Evolutionary conservation across 2,113 vertebrate genomes (phyloP), one percentile per base, ranked within the genome.

Genomic region (Turdus rufiventris): DNA sequence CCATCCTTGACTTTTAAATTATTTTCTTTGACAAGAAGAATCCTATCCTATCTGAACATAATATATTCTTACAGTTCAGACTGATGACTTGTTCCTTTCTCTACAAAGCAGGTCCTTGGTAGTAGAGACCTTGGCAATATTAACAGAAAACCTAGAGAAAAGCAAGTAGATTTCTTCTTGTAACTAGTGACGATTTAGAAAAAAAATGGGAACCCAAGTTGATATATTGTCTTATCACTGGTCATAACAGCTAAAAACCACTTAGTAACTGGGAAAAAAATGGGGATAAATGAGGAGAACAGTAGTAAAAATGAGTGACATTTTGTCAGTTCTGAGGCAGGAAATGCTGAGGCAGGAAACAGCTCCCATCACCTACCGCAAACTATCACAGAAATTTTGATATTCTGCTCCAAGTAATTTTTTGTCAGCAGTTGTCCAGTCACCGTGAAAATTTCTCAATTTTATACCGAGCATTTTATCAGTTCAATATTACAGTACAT

Each of bases 381-480:
- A 47, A 28, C 42, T 88, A 57, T 76, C 29, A 21, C 17, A 65
- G 33, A 70, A 18, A 9, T 90, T 23, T 84, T 43, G 40, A 47
- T 91, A 92, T 53, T 65, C 85, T 33, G 45, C 67, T 47, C 15
- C 8, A 21, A 58, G 50, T 62, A 71, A 31, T 65, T 29, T 67
- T 80, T 86, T 76, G 19, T 40, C 47, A 75, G 66, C 66, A 83
- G 18, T 70, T 29, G 48, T 79, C 91, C 74, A 33, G 45, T 34
- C 86, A 85, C 61, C 0, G 0, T 47, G 63, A 84, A 54, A 51
- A 34, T 47, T 57, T 58, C 54, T 89, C 56, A 42, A 70, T 96
- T 95, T 94, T 90, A 93, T 95, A 66, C 91, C 77, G 70, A 91
- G 85, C 12, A 86, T 79, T 90, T 92, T 94, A 80, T 92, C 95